Percentiles rank a stretch among this genome's conserved stretches.
phyloP scores from a whole-genome alignment of 2,888 invertebrate genomes.

The Busseola fusca region DNA sequence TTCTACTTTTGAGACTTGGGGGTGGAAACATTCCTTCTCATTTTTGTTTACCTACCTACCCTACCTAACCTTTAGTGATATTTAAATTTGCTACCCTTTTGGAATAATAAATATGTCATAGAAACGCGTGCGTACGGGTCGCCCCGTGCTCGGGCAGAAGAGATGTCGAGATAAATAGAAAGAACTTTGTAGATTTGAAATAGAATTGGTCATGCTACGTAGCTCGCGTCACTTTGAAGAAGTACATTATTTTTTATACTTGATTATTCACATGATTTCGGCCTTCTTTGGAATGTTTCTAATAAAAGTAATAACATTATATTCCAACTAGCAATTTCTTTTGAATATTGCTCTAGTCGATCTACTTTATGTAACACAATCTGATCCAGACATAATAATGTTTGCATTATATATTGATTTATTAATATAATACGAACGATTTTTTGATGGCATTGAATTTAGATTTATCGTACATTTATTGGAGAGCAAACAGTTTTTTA shows the following conservation, averaged over 20 bases:
- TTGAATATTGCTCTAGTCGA: slow-evolving; percentile 46
- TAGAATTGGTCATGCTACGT: background rate
- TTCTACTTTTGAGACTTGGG: background rate
- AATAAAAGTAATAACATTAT: slow-evolving; percentile 33
- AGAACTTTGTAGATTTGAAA: background rate
- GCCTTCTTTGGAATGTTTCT: slow-evolving; percentile 6
- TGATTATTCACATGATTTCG: slow-evolving; percentile 5
- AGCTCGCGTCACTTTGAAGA: background rate
- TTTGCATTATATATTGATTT: slow-evolving; percentile 55
- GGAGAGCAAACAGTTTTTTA: slow-evolving; percentile 13
- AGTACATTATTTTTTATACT: background rate
- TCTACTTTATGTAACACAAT: slow-evolving; percentile 49
- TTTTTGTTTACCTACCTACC: too few relatives aligned
- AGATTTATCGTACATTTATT: slow-evolving; percentile 34
- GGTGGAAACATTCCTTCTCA: background rate
- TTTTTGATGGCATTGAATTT: slow-evolving; percentile 47
- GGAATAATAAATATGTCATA: background rate
- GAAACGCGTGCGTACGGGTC: background rate
- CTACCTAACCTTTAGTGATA: background rate
- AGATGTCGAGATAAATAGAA: background rate
- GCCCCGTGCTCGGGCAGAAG: background rate
- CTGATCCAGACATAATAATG: slow-evolving; percentile 53
- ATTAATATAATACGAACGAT: slow-evolving; percentile 43
- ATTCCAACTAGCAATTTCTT: slow-evolving; percentile 39
- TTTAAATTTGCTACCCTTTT: background rate